Conservation (phyloP, 2,888 invertebrate genomes). For the Polydrusus tereticollis region DNA sequence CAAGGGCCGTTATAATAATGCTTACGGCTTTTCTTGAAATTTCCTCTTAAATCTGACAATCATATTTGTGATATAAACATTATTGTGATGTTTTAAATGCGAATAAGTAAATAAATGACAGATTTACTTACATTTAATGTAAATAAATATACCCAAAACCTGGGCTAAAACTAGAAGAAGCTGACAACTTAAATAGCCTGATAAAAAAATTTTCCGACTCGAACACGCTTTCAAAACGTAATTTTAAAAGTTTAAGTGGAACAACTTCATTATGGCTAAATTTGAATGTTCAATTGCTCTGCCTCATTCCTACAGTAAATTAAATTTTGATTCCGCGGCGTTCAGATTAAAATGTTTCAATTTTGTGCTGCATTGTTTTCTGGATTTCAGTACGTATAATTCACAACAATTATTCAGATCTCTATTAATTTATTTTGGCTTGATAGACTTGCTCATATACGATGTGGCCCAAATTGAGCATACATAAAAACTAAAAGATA, state of each 20-base stretch:
- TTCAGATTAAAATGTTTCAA: slow-evolving; percentile 4
- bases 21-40: too few relatives aligned
- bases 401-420: too few relatives aligned
- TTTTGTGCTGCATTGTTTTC: not conserved
- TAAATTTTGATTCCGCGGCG: slow-evolving; percentile 12
- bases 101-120: too few relatives aligned
- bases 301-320: not conserved
- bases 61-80: too few relatives aligned
- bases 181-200: not conserved
- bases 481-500: too few relatives aligned
- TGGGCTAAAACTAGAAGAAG: not conserved
- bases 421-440: not conserved
- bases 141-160: too few relatives aligned
- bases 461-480: too few relatives aligned
- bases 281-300: slow-evolving; percentile 7
- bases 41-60: too few relatives aligned
- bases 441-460: too few relatives aligned
- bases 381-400: not conserved
- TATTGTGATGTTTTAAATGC: too few relatives aligned
- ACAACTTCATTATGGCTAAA: slow-evolving; percentile 2
- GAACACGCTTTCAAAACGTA: not conserved
- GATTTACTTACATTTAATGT: too few relatives aligned
- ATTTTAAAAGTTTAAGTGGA: slow-evolving; percentile 16
- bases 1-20: too few relatives aligned
- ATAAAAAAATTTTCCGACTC: not conserved